These are phyloP conservation scores for Lycodopsis pacificus DNA, from an alignment of 2,797 vertebrate genomes.

Conservation along the genomic window DNA sequence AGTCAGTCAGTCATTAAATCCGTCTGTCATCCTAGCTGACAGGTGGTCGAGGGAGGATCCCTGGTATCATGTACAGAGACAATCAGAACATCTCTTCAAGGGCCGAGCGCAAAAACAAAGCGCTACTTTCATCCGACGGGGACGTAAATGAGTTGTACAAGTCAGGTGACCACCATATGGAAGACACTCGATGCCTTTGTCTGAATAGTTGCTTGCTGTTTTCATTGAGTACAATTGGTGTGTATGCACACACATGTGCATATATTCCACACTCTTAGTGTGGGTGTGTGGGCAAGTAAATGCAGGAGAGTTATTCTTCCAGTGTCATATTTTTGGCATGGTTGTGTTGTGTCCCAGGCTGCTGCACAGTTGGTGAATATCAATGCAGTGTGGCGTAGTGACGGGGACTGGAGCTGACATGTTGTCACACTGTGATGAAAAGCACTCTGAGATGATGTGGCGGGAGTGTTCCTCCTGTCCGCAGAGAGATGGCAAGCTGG, in stretches of 20 bases:
- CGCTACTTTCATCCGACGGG: conserved; percentile 4
- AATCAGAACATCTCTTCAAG: conserved; percentile 46
- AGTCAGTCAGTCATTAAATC: conserved; percentile 76
- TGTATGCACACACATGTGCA: conserved; percentile 7
- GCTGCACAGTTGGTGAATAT: conserved; percentile 84
- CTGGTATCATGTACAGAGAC: conserved; percentile 31
- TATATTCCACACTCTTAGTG: conserved; percentile 25
- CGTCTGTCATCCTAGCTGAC: conserved; percentile 66
- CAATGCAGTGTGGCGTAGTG: conserved; percentile 82
- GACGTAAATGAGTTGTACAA: conserved; percentile 9
- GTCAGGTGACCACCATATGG: conserved; percentile 8
- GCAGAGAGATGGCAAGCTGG: conserved; percentile 78
- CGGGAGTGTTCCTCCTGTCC: conserved; percentile 84
- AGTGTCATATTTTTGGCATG: conserved; percentile 82
- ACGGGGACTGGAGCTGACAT: conserved; percentile 85
- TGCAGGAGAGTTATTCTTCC: conserved; percentile 75
- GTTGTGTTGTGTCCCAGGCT: conserved; percentile 78
- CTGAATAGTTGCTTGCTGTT: conserved; percentile 1
- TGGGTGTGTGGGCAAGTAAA: conserved; percentile 55
- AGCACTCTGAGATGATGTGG: conserved; percentile 87
- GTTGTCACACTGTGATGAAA: conserved; percentile 87
- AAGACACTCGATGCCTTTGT: background rate
- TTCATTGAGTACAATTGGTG: conserved; percentile 14
- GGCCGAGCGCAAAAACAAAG: background rate
- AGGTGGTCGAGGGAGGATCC: conserved; percentile 65